Conservation (phyloP, 1,140 invertebrate species). For the Neoseiulus cucumeris region DNA sequence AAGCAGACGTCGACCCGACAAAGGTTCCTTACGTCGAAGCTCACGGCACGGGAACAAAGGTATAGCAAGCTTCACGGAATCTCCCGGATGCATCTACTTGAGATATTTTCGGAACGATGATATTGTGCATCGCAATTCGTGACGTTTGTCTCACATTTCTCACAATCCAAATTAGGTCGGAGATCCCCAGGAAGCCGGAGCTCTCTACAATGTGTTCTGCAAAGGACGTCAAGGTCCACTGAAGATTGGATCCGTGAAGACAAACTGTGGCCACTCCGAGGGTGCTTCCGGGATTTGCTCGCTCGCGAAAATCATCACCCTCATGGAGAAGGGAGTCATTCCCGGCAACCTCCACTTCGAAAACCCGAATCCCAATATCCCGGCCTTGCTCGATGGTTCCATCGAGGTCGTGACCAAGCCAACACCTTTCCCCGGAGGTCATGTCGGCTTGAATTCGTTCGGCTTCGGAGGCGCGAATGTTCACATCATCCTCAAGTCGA, state of each 20-base stretch:
- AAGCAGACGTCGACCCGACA: constrained; percentile 25
- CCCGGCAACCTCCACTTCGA: constrained; percentile 76
- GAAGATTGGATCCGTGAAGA: constrained; percentile 83
- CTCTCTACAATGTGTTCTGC: constrained; percentile 76
- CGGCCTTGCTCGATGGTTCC: constrained; percentile 58
- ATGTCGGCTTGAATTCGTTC: constrained; percentile 79
- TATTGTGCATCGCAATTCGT: background rate
- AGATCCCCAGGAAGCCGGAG: constrained; percentile 87
- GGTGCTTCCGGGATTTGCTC: constrained; percentile 56
- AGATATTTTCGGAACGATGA: background rate
- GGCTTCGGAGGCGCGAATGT: constrained; percentile 94
- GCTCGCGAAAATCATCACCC: constrained; percentile 64
- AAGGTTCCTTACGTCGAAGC: constrained; percentile 29
- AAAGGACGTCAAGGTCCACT: constrained; percentile 48
- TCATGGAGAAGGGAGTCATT: constrained; percentile 66
- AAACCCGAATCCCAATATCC: constrained; percentile 65
- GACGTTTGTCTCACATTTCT: background rate
- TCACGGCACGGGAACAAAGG: constrained; percentile 37
- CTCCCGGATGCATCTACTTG: no score
- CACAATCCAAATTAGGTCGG: constrained; percentile 33
- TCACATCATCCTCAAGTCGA: constrained; percentile 61
- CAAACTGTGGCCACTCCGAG: constrained; percentile 94
- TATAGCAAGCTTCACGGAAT: background rate
- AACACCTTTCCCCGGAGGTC: constrained; percentile 50
- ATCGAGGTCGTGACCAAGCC: constrained; percentile 39